phyloP scores from a whole-genome alignment of 1,140 invertebrate genomes.

The Nilaparvata lugens region DNA sequence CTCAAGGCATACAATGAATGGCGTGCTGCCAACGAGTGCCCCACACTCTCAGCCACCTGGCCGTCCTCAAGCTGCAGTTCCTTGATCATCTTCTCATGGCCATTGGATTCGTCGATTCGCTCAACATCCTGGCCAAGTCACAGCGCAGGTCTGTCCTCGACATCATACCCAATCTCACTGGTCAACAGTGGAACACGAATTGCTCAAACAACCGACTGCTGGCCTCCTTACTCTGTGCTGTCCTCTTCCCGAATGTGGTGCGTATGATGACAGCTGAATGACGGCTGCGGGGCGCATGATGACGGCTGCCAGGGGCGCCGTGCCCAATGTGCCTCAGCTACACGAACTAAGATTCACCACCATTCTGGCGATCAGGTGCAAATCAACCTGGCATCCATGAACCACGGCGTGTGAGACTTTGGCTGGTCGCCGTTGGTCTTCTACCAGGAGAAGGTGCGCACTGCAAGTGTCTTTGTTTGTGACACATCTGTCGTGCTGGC shows the following conservation, averaged over 20 bases:
- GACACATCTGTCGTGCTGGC: not conserved
- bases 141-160: slow-evolving; percentile 42
- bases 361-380: not conserved
- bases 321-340: slow-evolving; percentile 54
- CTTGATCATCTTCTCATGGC: slow-evolving; percentile 67
- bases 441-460: not conserved
- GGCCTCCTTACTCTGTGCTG: slow-evolving; percentile 69
- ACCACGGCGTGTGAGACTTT: not conserved
- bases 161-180: slow-evolving; percentile 56
- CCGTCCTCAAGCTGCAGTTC: slow-evolving; percentile 73
- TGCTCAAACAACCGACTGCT: slow-evolving; percentile 64
- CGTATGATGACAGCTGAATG: slow-evolving; percentile 68
- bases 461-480: not conserved
- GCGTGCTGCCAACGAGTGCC: slow-evolving; percentile 50
- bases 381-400: not conserved
- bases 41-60: slow-evolving; percentile 60
- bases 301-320: slow-evolving; percentile 57
- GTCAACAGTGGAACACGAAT: slow-evolving; percentile 61
- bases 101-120: slow-evolving; percentile 64
- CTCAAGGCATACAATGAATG: slow-evolving; percentile 71
- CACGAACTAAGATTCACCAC: slow-evolving; percentile 40
- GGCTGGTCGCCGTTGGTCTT: not conserved
- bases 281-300: too few species aligned
- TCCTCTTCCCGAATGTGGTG: slow-evolving; percentile 79
- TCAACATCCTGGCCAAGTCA: slow-evolving; percentile 41